Base-by-base conservation (phyloP, 2,888 invertebrate species). In the Andrena hattorfiana region DNA sequence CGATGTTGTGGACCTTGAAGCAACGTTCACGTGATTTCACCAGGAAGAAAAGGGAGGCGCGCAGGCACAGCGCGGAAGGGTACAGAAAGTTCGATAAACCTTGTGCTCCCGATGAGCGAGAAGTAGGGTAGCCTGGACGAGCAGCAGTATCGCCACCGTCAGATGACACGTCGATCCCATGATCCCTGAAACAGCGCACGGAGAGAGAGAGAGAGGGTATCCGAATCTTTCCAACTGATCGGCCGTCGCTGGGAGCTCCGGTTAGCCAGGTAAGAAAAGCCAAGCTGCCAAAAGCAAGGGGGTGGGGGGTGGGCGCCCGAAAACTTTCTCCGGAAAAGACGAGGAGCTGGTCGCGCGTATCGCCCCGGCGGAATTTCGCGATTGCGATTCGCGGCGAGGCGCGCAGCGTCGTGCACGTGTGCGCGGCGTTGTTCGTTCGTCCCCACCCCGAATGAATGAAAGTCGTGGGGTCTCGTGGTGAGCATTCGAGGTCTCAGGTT, bases 1-100 rank as follows among this genome's bases (percentile, higher is more conserved):
- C 96, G 80, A 96, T 96, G 91, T 96, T 96, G 94, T 96, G 96
- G 7, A 96, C 96, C 96, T 96, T 84, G 60, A 77, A 85, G 69
- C 70, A 81, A 62, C 64, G 77, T 8, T n/a, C 2, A 59, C 23
- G 76, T 73, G 51, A 81, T 16, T 56, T 23, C 8, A 20, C 3
- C 5, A 2, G 20, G 10, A 26, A 4, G 28, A 23, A 23, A 0
- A n/a, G 0, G 1, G 2, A 1, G 4, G 2, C 4, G 4, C 3
- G 23, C 2, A 0, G 26, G 4, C 13, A 28, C 23, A 2, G 42
- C 56, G 6, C 16, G 4, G 23, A 1, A 49, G 4, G n/a, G 26
- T 59, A 3, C 23, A 7, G n/a, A 62, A 20, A 42, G 59, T 66
- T 81, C 28, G 10, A 87, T 89, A 28, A 80, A 94, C 94, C 93